A percentile compares a stretch with the other conserved stretches of the same genome.
Conservation (phyloP, 2,888 invertebrate species). For the Melinaea marsaeus region DNA sequence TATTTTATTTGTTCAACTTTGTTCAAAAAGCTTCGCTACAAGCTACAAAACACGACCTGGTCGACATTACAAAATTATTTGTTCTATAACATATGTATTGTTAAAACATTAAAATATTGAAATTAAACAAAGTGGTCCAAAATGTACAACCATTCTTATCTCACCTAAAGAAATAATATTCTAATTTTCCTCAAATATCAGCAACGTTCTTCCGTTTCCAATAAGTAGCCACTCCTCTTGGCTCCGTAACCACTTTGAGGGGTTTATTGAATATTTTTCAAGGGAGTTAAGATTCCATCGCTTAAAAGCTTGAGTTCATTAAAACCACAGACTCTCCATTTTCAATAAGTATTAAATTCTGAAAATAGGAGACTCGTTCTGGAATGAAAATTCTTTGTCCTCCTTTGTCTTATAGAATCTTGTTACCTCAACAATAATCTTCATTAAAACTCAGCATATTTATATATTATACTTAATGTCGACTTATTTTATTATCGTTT, state of each 20-base stretch:
- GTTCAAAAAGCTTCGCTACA: no score
- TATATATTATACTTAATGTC: no score
- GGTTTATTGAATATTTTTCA: constrained; percentile 72
- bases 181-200: background rate
- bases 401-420: constrained; percentile 63
- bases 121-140: background rate
- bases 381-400: constrained; percentile 54
- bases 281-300: constrained; percentile 64
- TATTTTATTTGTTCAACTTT: no score
- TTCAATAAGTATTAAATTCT: constrained; percentile 71
- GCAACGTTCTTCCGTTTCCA: constrained; percentile 2
- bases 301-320: constrained; percentile 63
- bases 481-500: no score
- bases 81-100: constrained; percentile 85
- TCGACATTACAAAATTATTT: constrained; percentile 81
- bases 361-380: constrained; percentile 39
- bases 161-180: background rate
- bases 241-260: constrained; percentile 38
- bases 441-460: no score
- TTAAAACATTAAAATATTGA: constrained; percentile 85
- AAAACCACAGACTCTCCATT: constrained; percentile 61
- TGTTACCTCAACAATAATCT: no score
- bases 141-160: background rate
- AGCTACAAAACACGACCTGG: constrained; percentile 81
- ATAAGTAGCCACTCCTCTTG: no score